Evolutionary conservation across 1,140 invertebrate species (phyloP), one percentile per base, ranked within the genome.

Genomic region (Drosophila nebulosa): DNA sequence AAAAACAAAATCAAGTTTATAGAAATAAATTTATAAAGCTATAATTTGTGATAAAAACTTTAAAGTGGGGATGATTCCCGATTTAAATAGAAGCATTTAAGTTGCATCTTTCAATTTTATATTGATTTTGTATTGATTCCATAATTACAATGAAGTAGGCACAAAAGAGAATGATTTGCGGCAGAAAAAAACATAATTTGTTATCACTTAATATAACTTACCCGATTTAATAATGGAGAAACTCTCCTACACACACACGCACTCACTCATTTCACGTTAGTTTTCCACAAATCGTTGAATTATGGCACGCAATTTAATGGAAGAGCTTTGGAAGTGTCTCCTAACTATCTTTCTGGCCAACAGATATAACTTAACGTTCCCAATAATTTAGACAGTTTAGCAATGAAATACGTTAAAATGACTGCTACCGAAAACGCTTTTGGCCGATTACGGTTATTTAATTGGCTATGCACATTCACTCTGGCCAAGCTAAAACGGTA

Each of bases 401-500:
- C 16, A 18, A 55, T 55, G 10, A 32, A 55, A 30, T 32, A n/a
- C 18, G 6, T 27, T 16, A 46, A 46, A 46, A 10, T 46, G 32
- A 42, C 65, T 66, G 68, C 55, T 27, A 73, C 69, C 26, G 5
- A 51, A 51, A 51, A 36, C 22, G 50, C 9, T 58, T 24, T 32
- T 42, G 53, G 63, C 75, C 68, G 59, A 75, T 75, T 46, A 42
- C 50, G 65, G 68, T 62, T 75, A 75, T 42, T 46, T 72, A 72
- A 84, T 84, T 84, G 67, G 70, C 78, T 66, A 59, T 72, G 74
- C 64, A 62, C 63, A 68, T 64, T 74, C 64, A 67, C 42, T 52
- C 2, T 9, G 30, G 69, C 46, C 56, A 21, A 16, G 12, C 53
- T n/a, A 22, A 59, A 21, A 39, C 26, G 50, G 55, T 16, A 60